Conservation (phyloP, 2,888 invertebrate genomes). For the Monochamus alternatus region DNA sequence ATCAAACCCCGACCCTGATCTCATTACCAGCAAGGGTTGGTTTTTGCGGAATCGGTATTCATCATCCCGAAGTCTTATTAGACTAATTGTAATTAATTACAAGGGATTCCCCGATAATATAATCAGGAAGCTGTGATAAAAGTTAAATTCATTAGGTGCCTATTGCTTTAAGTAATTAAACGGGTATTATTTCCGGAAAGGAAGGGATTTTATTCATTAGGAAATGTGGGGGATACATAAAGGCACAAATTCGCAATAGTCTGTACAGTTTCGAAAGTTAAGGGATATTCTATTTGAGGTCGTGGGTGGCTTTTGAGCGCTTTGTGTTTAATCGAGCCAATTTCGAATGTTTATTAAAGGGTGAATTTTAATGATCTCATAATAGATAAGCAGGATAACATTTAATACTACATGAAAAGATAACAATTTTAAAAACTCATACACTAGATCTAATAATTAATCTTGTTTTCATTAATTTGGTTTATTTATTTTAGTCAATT, state of each 20-base stretch:
- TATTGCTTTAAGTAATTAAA: neutral
- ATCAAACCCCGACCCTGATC: conserved; percentile 16
- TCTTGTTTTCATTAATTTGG: no score
- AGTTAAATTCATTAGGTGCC: conserved; percentile 13
- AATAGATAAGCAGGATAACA: no score
- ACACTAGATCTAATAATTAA: no score
- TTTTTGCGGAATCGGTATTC: conserved; percentile 36
- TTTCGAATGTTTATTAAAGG: neutral
- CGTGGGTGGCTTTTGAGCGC: neutral
- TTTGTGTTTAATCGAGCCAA: neutral
- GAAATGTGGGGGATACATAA: neutral
- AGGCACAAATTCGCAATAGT: neutral
- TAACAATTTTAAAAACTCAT: no score
- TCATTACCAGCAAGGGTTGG: conserved; percentile 20
- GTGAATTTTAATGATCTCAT: neutral
- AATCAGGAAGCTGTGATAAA: conserved; percentile 23
- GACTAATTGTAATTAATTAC: conserved; percentile 38
- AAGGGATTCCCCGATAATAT: conserved; percentile 8
- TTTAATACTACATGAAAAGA: no score
- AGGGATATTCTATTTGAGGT: neutral
- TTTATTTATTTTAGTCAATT: no score
- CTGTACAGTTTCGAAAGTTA: neutral
- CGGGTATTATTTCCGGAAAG: conserved; percentile 7
- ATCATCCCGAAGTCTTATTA: conserved; percentile 32
- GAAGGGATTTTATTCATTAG: neutral